phyloP scores from a whole-genome alignment of 2,797 vertebrate species.

The Eulemur mongoz region DNA sequence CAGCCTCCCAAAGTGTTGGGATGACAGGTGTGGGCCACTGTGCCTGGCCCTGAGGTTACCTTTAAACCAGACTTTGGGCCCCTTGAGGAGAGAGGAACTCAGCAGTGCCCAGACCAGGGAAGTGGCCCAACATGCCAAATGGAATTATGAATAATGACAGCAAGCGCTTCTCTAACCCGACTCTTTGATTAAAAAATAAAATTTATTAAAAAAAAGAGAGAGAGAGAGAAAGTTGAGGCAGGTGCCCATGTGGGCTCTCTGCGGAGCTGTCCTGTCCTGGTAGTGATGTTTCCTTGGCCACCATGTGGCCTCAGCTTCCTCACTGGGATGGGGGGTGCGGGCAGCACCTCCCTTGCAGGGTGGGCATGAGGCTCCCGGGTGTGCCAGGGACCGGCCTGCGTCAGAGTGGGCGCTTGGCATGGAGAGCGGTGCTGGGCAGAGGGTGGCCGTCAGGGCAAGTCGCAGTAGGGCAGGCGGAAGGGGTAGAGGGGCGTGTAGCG shows the following conservation, averaged over 20 bases:
- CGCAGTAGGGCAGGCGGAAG: slow-evolving; percentile 89
- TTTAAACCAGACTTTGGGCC: neutral
- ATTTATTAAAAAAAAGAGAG: neutral
- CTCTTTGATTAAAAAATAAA: slow-evolving; percentile 4
- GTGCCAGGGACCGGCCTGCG: accelerated
- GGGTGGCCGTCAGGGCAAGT: slow-evolving; percentile 83
- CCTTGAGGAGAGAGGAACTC: neutral
- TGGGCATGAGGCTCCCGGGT: neutral
- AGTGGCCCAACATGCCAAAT: neutral
- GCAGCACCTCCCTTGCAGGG: neutral
- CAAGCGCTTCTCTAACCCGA: neutral
- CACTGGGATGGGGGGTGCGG: accelerated
- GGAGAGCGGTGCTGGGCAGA: accelerated
- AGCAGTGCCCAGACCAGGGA: neutral
- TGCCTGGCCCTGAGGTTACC: neutral
- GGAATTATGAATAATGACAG: neutral
- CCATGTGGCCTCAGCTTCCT: neutral
- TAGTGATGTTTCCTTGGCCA: accelerated
- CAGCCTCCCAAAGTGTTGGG: no score
- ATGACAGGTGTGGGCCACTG: no score
- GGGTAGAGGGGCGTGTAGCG: slow-evolving; percentile 89
- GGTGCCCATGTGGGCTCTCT: neutral
- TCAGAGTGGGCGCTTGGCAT: neutral
- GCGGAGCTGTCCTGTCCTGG: accelerated
- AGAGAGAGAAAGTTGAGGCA: neutral